Percentiles rank a stretch among this genome's conserved stretches.
These are phyloP conservation scores for Varanus salvator DNA, from an alignment of 2,113 vertebrate species.

Conservation along the genomic window DNA sequence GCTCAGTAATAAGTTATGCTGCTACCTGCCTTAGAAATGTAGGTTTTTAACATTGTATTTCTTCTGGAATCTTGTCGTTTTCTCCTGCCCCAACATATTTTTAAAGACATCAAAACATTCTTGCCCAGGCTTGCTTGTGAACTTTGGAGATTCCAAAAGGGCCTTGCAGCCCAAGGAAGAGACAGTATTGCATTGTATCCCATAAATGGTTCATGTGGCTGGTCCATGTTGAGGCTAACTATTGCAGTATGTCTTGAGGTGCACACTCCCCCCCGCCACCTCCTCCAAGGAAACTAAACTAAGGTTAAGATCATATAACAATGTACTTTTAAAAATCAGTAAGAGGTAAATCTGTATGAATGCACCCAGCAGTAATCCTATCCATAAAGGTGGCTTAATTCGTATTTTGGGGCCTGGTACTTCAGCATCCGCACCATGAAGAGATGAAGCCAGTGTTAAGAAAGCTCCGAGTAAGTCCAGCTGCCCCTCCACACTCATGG, in stretches of 20 bases:
- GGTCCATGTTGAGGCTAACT: constrained; percentile 81
- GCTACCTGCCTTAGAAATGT: constrained; percentile 60
- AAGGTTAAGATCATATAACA: constrained; percentile 76
- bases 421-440: constrained; percentile 66
- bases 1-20: constrained; percentile 62
- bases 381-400: constrained; percentile 59
- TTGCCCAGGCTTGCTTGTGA: constrained; percentile 35
- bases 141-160: constrained; percentile 47
- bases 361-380: constrained; percentile 70
- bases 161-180: constrained; percentile 45
- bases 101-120: background rate
- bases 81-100: too few relatives aligned
- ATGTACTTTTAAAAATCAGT: constrained; percentile 70
- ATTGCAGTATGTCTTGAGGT: constrained; percentile 72
- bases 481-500: constrained; percentile 29
- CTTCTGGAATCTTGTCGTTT: constrained; percentile 38
- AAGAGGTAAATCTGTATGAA: constrained; percentile 72
- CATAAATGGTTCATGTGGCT: constrained; percentile 76
- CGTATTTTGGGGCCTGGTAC: constrained; percentile 75
- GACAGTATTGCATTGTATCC: constrained; percentile 56
- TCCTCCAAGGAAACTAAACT: constrained; percentile 72
- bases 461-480: constrained; percentile 36
- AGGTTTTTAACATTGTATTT: background rate
- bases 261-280: constrained; percentile 39
- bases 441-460: constrained; percentile 47